A percentile compares a stretch with the other conserved stretches of the same genome.
Conservation (phyloP, 1,140 invertebrate species). For the Rhizoglyphus robini region DNA sequence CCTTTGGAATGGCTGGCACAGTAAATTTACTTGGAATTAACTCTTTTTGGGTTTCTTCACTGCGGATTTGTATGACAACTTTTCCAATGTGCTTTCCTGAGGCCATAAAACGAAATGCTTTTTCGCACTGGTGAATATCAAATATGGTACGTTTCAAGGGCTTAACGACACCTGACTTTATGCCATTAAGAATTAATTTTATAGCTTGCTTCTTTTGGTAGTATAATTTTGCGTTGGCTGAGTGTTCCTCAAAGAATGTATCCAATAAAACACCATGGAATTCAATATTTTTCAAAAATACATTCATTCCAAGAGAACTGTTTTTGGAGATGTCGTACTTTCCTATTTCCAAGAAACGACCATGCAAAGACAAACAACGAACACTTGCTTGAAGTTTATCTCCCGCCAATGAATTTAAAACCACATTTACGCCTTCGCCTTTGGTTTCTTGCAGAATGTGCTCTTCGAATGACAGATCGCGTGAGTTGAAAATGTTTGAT, state of each 20-base stretch:
- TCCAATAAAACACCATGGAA: slow-evolving; percentile 94
- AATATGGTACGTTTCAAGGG: slow-evolving; percentile 71
- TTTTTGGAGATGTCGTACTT: slow-evolving; percentile 92
- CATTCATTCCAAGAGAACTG: slow-evolving; percentile 72
- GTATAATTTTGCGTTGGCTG: slow-evolving; percentile 36
- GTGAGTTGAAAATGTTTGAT: slow-evolving; percentile 41
- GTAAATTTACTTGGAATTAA: slow-evolving; percentile 23
- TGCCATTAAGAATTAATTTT: slow-evolving; percentile 58
- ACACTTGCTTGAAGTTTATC: slow-evolving; percentile 78
- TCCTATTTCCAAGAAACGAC: slow-evolving; percentile 90
- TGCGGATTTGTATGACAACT: slow-evolving; percentile 46
- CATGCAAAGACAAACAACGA: slow-evolving; percentile 71
- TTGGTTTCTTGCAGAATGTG: slow-evolving; percentile 33
- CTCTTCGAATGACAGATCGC: slow-evolving; percentile 42
- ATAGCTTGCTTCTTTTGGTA: slow-evolving; percentile 28
- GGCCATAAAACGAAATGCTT: slow-evolving; percentile 87
- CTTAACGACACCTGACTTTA: slow-evolving; percentile 63
- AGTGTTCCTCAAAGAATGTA: slow-evolving; percentile 56
- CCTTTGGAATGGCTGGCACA: slow-evolving; percentile 50
- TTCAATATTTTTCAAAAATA: slow-evolving; percentile 86
- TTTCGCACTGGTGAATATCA: slow-evolving; percentile 67
- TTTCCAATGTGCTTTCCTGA: slow-evolving; percentile 93
- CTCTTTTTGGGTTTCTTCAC: slow-evolving; percentile 29
- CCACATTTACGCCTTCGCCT: slow-evolving; percentile 71
- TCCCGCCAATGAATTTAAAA: slow-evolving; percentile 82